A percentile compares a stretch with the other conserved stretches of the same genome.
Evolutionary conservation across 2,888 invertebrate genomes (phyloP).

Genomic region (Rhabditoides inermis): DNA sequence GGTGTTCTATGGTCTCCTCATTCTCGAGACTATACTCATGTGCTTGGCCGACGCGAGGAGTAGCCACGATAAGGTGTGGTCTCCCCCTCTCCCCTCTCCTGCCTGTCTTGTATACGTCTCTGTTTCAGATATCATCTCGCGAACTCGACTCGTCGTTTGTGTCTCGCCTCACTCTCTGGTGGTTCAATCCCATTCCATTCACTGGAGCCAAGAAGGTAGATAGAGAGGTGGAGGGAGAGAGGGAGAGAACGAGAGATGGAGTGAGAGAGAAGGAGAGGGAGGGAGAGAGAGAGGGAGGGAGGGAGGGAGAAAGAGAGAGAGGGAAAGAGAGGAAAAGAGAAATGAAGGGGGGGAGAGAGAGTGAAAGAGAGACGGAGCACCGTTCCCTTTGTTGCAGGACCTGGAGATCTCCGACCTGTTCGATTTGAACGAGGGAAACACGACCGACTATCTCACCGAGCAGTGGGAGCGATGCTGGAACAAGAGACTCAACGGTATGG

Average conservation of each 20-base stretch:
- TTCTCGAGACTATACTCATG: constrained; percentile 5
- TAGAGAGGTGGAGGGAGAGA: constrained; percentile 25
- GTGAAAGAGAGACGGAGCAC: constrained; percentile 10
- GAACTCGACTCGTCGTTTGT: constrained; percentile 39
- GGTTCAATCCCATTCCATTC: constrained; percentile 40
- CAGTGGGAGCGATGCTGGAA: constrained; percentile 40
- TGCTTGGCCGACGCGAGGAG: constrained; percentile 38
- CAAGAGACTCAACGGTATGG: constrained; percentile 24
- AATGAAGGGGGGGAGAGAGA: constrained; percentile 31
- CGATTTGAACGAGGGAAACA: constrained; percentile 35
- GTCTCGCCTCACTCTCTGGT: constrained; percentile 40
- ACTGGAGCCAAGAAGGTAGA: constrained; percentile 34
- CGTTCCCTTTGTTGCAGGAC: background rate
- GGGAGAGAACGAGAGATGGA: too few relatives aligned
- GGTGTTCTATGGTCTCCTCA: background rate
- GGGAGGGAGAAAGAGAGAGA: too few relatives aligned
- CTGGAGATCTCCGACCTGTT: constrained; percentile 32
- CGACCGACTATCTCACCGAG: constrained; percentile 21
- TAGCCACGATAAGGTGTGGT: constrained; percentile 15
- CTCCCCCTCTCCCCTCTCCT: background rate
- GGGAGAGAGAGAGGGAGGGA: constrained; percentile 23
- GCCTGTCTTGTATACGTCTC: too few relatives aligned
- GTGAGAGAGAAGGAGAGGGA: constrained; percentile 34
- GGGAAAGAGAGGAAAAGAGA: too few relatives aligned
- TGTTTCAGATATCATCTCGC: constrained; percentile 18